phyloP scores from a whole-genome alignment of 2,797 vertebrate species.

The Hyperoplus lanceolatus region DNA sequence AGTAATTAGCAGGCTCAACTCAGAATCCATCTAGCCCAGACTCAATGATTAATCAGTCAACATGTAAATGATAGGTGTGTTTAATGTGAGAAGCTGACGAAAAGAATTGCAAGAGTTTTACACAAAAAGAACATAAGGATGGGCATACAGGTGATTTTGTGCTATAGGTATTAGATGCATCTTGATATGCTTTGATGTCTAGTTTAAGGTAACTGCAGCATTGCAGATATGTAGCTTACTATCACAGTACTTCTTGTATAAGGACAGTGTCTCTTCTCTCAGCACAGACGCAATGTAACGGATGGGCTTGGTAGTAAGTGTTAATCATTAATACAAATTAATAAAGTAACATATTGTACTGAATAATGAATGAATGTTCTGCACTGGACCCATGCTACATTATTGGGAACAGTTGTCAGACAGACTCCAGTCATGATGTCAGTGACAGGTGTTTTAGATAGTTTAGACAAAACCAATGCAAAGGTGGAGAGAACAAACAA shows the following conservation, averaged over 20 bases:
- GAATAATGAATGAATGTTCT: constrained; percentile 11
- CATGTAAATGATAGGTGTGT: constrained; percentile 3
- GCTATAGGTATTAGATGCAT: not conserved
- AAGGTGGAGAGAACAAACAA: not conserved
- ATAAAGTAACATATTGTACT: not conserved
- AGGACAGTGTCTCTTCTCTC: not conserved
- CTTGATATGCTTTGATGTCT: not conserved
- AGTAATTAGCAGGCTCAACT: constrained; percentile 21
- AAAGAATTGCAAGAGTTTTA: constrained; percentile 6
- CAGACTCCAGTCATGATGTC: not conserved
- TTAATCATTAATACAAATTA: not conserved
- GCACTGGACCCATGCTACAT: constrained; percentile 5
- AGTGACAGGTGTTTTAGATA: not conserved
- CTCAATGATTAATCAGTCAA: constrained; percentile 10
- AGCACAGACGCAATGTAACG: not conserved
- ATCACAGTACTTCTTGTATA: not conserved
- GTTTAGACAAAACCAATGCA: constrained; percentile 1
- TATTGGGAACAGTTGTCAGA: constrained; percentile 14
- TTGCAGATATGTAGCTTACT: not conserved
- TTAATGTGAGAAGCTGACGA: not conserved
- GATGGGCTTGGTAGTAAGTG: not conserved
- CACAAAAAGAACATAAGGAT: not conserved
- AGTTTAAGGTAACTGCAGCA: not conserved
- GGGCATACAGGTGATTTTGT: not conserved
- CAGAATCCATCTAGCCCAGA: not conserved